phyloP scores from a whole-genome alignment of 2,113 vertebrate species.

The Zosterops hypoxanthus region DNA sequence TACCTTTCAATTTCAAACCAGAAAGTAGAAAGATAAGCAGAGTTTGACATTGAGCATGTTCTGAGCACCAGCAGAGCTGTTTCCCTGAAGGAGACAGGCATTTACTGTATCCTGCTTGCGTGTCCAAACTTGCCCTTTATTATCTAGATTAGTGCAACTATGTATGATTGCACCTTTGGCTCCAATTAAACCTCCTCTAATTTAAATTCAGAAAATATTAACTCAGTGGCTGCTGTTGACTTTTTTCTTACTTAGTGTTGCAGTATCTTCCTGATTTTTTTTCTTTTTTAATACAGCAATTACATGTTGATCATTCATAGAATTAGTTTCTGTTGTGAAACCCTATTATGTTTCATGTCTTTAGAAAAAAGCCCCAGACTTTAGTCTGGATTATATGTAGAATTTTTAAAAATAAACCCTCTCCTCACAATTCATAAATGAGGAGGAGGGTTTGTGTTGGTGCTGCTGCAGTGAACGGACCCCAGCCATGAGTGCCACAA shows the following conservation, averaged over 20 bases:
- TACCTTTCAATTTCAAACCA: not conserved
- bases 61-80: rapidly evolving
- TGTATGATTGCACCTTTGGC: not conserved
- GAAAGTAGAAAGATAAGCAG: not conserved
- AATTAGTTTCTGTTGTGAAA: not conserved
- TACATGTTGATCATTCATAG: not conserved
- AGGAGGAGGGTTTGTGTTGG: not conserved
- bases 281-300: not conserved
- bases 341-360: not conserved
- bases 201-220: not conserved
- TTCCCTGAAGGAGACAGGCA: too few relatives aligned
- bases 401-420: not conserved
- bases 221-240: not conserved
- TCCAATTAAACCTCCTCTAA: not conserved
- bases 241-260: not conserved
- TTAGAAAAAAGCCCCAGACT: not conserved
- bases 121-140: not conserved
- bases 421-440: too few relatives aligned
- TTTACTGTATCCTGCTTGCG: rapidly evolving
- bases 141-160: not conserved
- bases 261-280: not conserved
- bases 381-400: not conserved
- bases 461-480: not conserved
- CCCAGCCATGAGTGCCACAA: rapidly evolving
- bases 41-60: not conserved